Conservation (phyloP, 2,797 vertebrate genomes). For the Taeniopygia guttata region DNA sequence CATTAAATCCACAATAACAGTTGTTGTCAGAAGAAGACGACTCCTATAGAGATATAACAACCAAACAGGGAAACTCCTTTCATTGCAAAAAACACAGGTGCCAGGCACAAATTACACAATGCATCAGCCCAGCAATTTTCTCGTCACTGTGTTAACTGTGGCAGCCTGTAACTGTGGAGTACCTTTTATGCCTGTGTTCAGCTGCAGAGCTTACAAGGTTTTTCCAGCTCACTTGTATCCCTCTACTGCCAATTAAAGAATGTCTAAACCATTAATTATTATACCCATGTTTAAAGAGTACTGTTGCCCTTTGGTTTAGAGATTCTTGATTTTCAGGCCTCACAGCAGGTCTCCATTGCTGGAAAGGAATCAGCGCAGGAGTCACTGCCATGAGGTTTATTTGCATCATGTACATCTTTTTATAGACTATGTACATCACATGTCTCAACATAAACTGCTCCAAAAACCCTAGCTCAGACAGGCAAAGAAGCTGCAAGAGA, state of each 20-base stretch:
- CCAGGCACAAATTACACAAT: conserved; percentile 57
- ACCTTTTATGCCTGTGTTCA: conserved; percentile 29
- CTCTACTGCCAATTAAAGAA: background rate
- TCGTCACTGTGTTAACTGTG: conserved; percentile 48
- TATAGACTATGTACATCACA: background rate
- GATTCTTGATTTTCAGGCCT: background rate
- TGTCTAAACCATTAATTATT: conserved; percentile 26
- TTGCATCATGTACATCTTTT: background rate
- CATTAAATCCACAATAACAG: conserved; percentile 60
- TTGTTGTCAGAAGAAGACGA: conserved; percentile 48
- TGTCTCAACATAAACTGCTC: background rate
- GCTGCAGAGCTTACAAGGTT: background rate
- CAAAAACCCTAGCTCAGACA: background rate
- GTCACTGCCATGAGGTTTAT: accelerated
- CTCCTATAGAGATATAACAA: conserved; percentile 35
- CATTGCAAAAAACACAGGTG: conserved; percentile 62
- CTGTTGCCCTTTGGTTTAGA: background rate
- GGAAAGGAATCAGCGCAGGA: background rate
- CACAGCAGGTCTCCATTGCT: accelerated
- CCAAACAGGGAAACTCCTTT: conserved; percentile 57
- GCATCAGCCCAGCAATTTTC: conserved; percentile 43
- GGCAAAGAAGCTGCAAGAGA: background rate
- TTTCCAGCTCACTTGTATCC: background rate
- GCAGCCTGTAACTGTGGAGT: background rate
- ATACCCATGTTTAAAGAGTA: background rate